A percentile compares a stretch with the other conserved stretches of the same genome.
Evolutionary conservation across 2,113 vertebrate genomes (phyloP).

Genomic region (Macrotus californicus): DNA sequence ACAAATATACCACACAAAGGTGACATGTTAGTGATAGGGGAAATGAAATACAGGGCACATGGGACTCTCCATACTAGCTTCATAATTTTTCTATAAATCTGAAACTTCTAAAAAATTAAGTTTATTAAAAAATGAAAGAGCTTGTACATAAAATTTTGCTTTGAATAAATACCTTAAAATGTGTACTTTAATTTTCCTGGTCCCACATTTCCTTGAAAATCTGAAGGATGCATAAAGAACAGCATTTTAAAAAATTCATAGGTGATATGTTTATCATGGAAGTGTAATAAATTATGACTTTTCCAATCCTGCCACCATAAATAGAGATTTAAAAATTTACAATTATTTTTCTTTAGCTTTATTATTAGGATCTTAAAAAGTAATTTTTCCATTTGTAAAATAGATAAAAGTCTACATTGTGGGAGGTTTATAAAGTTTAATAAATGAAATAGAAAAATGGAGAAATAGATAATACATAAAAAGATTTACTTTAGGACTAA

Average conservation of each 20-base stretch:
- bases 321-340: conserved; percentile 5
- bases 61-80: neutral
- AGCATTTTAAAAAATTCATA: neutral
- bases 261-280: neutral
- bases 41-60: neutral
- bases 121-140: conserved; percentile 4
- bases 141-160: neutral
- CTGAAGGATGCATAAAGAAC: neutral
- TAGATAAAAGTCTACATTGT: neutral
- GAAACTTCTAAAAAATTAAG: conserved; percentile 14
- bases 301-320: neutral
- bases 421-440: neutral
- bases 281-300: neutral
- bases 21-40: neutral
- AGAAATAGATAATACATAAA: neutral
- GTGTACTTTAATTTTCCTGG: neutral
- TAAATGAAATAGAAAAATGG: conserved; percentile 10
- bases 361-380: neutral
- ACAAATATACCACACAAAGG: neutral
- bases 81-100: neutral
- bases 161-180: neutral
- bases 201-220: neutral
- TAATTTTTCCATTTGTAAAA: conserved; percentile 27
- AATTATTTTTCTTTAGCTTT: neutral
- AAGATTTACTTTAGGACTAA: neutral